A percentile compares a stretch with the other conserved stretches of the same genome.
These are phyloP conservation scores for Apeira syringaria DNA, from an alignment of 2,888 invertebrate species.

Conservation along the genomic window DNA sequence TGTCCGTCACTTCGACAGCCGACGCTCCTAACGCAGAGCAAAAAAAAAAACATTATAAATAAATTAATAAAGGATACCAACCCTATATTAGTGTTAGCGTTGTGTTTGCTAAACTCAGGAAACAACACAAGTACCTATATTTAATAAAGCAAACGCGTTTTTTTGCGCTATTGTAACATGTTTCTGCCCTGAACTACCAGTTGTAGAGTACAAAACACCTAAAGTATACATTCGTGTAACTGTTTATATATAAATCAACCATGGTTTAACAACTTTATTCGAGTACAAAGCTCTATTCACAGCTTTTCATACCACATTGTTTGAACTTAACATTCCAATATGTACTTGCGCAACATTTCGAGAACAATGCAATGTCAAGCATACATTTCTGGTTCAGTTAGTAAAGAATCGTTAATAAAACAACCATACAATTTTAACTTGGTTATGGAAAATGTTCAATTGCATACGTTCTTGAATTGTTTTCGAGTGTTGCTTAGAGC, in stretches of 20 bases:
- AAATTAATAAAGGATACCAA: no score
- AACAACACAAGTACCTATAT: neutral
- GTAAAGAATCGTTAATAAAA: constrained; percentile 44
- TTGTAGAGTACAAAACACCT: constrained; percentile 17
- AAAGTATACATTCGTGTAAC: constrained; percentile 24
- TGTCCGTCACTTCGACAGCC: no score
- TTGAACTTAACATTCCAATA: constrained; percentile 57
- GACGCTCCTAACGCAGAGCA: no score
- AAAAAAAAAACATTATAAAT: no score
- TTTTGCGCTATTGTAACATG: neutral
- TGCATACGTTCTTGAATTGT: constrained; percentile 1
- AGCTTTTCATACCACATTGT: constrained; percentile 50
- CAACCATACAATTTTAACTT: constrained; percentile 43
- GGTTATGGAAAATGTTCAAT: constrained; percentile 33
- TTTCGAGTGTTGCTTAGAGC: constrained; percentile 20
- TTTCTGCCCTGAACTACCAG: constrained; percentile 7
- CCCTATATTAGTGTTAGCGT: no score
- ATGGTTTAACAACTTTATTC: constrained; percentile 30
- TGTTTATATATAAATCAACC: constrained; percentile 40
- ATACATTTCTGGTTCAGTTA: constrained; percentile 46
- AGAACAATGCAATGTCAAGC: constrained; percentile 40
- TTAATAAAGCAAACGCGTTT: no score
- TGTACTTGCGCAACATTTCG: constrained; percentile 42
- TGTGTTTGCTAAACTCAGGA: no score
- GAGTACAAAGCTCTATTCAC: constrained; percentile 37